Evolutionary conservation across 2,888 invertebrate genomes (phyloP), one percentile per base, ranked within the genome.

Genomic region (Platerodrilus igneus): DNA sequence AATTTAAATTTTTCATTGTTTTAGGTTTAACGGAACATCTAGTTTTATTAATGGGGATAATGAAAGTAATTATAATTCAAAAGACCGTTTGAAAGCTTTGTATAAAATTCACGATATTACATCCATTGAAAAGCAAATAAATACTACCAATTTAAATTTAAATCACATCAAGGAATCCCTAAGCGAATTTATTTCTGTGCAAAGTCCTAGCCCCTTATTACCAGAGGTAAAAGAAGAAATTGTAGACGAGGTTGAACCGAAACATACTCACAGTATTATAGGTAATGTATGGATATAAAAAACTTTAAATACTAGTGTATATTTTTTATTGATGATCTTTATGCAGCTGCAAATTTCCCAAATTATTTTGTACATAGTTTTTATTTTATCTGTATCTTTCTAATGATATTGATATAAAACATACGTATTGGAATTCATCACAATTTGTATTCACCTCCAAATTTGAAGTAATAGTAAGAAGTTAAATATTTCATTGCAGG

Each of bases 191-290:
- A 25, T 25, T 30, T 25, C 30, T 30, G 20, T 30, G 11, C 32
- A 37, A 25, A 43, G 36, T 35, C 29, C 26, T 18, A 16, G 14
- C 21, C 34, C 23, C 15, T 31, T 22, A 19, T 25, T 19, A 17
- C 35, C 20, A 17, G 13, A 19, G 18, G 25, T 52, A 25, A 51
- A 53, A 36, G 47, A 47, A 25, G 52, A 50, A 43, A 38, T 46
- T 16, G 50, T 51, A 27, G 39, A 45, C 17, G 47, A 59, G 44
- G 54, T 51, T 33, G 60, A 63, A 46, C 55, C 58, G 44, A 63
- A 60, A 51, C 57, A 59, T 59, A 57, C 62, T 51, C 62, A 64
- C 67, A 68, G 68, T 68, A 68, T 68, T 68, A 68, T 67, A 66
- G 66, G 66, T 67, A 45, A 52, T 50, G 33, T 25, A 10, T 28